A percentile compares a stretch with the other conserved stretches of the same genome.
Conservation (phyloP, 37 sponge, comb jelly and placozoan genomes). For the Oscarella lobularis region DNA sequence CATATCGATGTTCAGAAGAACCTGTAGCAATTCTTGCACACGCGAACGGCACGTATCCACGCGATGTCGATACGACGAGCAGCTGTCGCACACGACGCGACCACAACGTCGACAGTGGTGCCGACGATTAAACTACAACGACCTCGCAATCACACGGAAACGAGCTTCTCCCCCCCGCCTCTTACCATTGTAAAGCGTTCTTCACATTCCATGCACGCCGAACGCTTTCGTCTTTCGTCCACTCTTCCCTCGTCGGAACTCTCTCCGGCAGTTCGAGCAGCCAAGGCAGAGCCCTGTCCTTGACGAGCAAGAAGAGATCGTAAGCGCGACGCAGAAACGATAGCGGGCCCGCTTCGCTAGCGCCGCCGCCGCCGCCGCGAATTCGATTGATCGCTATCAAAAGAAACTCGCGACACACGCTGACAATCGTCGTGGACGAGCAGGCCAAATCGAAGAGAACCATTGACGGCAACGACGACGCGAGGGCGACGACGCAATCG, state of each 20-base stretch:
- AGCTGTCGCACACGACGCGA: constrained; percentile 63
- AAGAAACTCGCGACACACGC: not conserved
- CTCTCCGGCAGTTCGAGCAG: constrained; percentile 21
- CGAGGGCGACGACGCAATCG: not conserved
- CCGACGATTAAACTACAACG: constrained; percentile 55
- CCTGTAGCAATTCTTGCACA: constrained; percentile 10
- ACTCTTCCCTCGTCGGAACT: constrained; percentile 46
- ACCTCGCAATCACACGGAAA: too few relatives aligned
- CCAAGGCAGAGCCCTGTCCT: not conserved
- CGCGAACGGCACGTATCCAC: constrained; percentile 7
- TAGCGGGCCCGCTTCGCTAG: not conserved
- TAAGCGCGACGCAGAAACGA: not conserved
- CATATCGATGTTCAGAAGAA: too few relatives aligned
- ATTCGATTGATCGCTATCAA: not conserved
- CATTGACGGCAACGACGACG: not conserved
- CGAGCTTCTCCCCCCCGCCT: too few relatives aligned
- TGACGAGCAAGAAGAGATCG: not conserved
- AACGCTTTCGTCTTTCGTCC: constrained; percentile 39
- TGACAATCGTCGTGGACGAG: not conserved
- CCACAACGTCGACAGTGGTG: constrained; percentile 93
- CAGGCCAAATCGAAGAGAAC: not conserved
- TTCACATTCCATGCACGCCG: constrained; percentile 46
- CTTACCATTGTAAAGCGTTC: constrained; percentile 77
- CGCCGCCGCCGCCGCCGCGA: not conserved
- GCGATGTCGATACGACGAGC: constrained; percentile 29